phyloP scores from a whole-genome alignment of 2,113 vertebrate species.

The Chaetura pelagica region DNA sequence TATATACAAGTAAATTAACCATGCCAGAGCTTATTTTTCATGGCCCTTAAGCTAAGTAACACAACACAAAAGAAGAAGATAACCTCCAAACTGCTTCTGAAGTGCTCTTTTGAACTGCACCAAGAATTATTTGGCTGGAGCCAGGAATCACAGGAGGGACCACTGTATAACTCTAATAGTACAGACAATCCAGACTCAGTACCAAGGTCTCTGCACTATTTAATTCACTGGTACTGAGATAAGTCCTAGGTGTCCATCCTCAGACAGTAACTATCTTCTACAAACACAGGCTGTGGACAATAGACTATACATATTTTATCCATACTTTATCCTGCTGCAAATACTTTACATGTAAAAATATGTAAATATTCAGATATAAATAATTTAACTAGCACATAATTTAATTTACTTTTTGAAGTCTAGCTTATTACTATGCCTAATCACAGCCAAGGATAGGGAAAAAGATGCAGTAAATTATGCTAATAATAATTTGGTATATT shows the following conservation, averaged over 20 bases:
- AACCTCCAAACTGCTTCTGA: background rate
- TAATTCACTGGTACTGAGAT: background rate
- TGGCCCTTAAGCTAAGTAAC: background rate
- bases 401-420: background rate
- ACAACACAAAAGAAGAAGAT: background rate
- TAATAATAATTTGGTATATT: background rate
- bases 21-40: background rate
- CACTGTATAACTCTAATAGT: background rate
- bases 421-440: background rate
- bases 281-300: background rate
- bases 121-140: slow-evolving; percentile 14
- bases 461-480: background rate
- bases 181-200: background rate
- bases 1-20: slow-evolving; percentile 4
- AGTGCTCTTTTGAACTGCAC: background rate
- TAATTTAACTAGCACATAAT: background rate
- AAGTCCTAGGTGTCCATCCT: background rate
- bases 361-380: background rate
- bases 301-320: background rate
- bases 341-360: background rate
- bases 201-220: background rate
- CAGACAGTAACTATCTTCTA: background rate
- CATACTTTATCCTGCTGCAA: background rate
- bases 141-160: background rate
- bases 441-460: background rate